phyloP scores from a whole-genome alignment of 2,113 vertebrate species.

The Oreochromis spilurus region DNA sequence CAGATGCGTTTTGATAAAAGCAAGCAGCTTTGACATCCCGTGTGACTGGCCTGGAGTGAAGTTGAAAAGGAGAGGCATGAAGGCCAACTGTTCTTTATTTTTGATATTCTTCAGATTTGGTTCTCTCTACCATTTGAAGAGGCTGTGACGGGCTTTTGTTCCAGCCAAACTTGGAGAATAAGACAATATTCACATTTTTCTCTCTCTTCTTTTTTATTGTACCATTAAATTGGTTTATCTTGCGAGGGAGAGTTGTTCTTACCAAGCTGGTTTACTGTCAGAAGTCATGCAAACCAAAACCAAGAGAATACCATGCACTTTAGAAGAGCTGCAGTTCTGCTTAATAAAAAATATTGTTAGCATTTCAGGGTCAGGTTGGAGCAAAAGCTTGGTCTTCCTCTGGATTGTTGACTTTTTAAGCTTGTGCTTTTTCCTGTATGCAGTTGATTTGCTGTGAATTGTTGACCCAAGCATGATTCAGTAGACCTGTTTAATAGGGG shows the following conservation, averaged over 20 bases:
- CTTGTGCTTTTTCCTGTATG: constrained; percentile 20
- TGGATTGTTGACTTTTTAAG: background rate
- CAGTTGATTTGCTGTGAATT: constrained; percentile 19
- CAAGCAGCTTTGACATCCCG: background rate
- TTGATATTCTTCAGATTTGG: background rate
- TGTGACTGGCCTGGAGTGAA: background rate
- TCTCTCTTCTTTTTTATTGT: background rate
- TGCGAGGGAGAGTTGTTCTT: background rate
- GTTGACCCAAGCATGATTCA: constrained; percentile 42
- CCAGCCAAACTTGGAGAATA: background rate
- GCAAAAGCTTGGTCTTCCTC: constrained; percentile 47
- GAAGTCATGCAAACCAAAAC: background rate
- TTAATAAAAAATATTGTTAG: background rate
- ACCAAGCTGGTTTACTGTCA: background rate
- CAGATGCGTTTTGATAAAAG: background rate
- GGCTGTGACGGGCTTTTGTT: constrained; percentile 43
- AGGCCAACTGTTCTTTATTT: background rate
- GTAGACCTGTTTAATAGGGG: background rate
- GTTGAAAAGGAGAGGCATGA: constrained; percentile 33
- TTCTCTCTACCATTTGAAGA: background rate
- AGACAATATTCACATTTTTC: background rate
- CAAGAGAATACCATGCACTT: background rate
- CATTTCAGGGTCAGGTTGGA: background rate
- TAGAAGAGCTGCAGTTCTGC: background rate
- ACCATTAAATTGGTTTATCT: background rate